Evolutionary conservation across 2,888 invertebrate genomes (phyloP), one percentile per base, ranked within the genome.

Genomic region (Mamestra brassicae): DNA sequence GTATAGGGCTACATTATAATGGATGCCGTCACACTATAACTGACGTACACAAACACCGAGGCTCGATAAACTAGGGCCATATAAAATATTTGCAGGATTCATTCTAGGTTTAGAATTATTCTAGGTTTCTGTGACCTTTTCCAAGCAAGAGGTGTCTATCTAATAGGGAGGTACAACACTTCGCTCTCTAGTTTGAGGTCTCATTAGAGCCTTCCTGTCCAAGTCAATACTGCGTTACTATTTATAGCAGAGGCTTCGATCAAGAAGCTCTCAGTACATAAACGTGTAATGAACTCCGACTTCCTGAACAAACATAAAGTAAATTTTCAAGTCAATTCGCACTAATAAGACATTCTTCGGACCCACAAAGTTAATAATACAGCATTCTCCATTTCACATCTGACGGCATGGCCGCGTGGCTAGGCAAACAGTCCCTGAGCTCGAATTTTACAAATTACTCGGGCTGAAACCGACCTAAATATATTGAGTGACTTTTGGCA

Each of bases 371-470:
- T 88, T 86, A 84, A 85, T 87, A 87, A 87, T 80, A 80, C 79
- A 82, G 80, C 86, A 86, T 86, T 84, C 85, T 79, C 75, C 75
- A 66, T 74, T 78, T 76, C 78, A 79, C 86, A 85, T 83, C 73
- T 80, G 74, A 78, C 78, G 71, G 63, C 75, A 71, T 78, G 84
- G 78, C 81, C 83, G 65, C 74, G 72, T 76, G 85, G 77, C 82
- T 83, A 84, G 81, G 83, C 84, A 89, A 89, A 87, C 79, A 82
- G 87, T 88, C 89, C 89, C 89, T 74, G 7, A 78, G 87, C 88
- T 88, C 84, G 75, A 87, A 90, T 90, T 90, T 89, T 83, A 80
- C 86, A 87, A 90, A 90, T 90, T 89, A 86, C 88, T 87, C 85
- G 71, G 71, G 78, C 80, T 80, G 83, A 87, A 87, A 83, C 84